Base-by-base conservation (phyloP, 2,113 vertebrate species). In the Cottus gobio region DNA sequence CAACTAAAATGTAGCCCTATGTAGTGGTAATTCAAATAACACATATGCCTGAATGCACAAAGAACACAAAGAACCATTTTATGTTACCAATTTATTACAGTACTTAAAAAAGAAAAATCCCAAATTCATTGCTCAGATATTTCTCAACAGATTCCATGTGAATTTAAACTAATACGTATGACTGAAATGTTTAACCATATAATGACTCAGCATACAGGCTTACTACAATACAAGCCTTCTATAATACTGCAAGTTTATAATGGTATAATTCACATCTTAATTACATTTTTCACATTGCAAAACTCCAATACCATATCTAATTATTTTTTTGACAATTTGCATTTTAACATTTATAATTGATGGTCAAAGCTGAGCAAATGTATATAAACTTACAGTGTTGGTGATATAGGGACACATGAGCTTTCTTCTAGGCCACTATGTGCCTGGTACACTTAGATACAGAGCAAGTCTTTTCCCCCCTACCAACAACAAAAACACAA, bases 41-140 rank as follows among this genome's bases (percentile, higher is more conserved):
- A 24, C 30, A 52, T 4, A 26, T 31, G 7, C 1, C 15, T 18
- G 13, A 54, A 71, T 3, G 46, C 70, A 66, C 16, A 75, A 30
- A 50, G 4, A 44, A 4, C n/a, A 60, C 54, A 70, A 24, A 36
- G 34, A 56, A 34, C 22, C n/a, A 50, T 72, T 72, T 68, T 66
- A 73, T 61, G 22, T 80, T 66, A 87, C 36, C 66, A 85, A 71
- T 91, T 91, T 87, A 93, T 90, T 91, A 87, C 63, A 91, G 62
- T 71, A 84, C 44, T 88, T 88, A 90, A 79, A 84, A 91, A 58
- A 57, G 12, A 56, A 5, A 92, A 91, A 89, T 16, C 76, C 87
- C 60, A 78, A 85, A 72, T 74, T 65, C 37, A 50, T 57, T 67
- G 50, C 50, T 79, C 63, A 70, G 42, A 62, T 2, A 78, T 60